Conservation (phyloP, 2,888 invertebrate genomes). For the Anoncus sp. region DNA sequence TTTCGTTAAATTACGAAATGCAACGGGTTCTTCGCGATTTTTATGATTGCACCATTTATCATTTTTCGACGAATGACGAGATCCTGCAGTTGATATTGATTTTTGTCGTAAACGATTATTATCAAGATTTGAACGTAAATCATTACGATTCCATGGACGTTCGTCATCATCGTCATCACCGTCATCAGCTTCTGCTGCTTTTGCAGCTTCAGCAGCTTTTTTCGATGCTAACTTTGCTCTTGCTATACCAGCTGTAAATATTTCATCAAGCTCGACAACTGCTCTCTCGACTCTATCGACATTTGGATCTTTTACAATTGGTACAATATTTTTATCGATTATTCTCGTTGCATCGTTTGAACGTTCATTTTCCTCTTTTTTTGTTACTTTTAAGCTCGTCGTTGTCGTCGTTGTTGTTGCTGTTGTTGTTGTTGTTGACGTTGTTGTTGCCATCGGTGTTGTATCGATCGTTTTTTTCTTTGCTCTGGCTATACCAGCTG, state of each 20-base stretch:
- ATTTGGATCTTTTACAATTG: slow-evolving; percentile 22
- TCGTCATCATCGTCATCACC: slow-evolving; percentile 34
- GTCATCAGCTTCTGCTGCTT: slow-evolving; percentile 21
- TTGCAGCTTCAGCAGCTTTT: slow-evolving; percentile 38
- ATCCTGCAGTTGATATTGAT: slow-evolving; percentile 49
- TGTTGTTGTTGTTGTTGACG: not conserved
- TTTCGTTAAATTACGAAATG: slow-evolving; percentile 79
- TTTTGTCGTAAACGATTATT: slow-evolving; percentile 37
- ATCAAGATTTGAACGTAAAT: slow-evolving; percentile 15
- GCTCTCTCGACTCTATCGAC: slow-evolving; percentile 56
- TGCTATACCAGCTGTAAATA: slow-evolving; percentile 77
- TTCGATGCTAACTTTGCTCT: slow-evolving; percentile 68
- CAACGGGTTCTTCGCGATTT: slow-evolving; percentile 73
- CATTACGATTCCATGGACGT: slow-evolving; percentile 14
- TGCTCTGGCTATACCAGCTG: slow-evolving; percentile 63
- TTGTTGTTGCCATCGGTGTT: not conserved
- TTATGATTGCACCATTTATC: slow-evolving; percentile 73
- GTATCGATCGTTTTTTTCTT: slow-evolving; percentile 36
- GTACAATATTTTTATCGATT: no score
- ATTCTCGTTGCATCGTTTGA: not conserved
- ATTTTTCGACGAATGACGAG: not conserved
- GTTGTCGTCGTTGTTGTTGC: not conserved
- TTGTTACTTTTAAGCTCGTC: not conserved
- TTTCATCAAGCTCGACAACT: slow-evolving; percentile 73
- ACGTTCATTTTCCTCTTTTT: not conserved